Evolutionary conservation across 1,140 invertebrate genomes (phyloP).

Genomic region (Formica exsecta): DNA sequence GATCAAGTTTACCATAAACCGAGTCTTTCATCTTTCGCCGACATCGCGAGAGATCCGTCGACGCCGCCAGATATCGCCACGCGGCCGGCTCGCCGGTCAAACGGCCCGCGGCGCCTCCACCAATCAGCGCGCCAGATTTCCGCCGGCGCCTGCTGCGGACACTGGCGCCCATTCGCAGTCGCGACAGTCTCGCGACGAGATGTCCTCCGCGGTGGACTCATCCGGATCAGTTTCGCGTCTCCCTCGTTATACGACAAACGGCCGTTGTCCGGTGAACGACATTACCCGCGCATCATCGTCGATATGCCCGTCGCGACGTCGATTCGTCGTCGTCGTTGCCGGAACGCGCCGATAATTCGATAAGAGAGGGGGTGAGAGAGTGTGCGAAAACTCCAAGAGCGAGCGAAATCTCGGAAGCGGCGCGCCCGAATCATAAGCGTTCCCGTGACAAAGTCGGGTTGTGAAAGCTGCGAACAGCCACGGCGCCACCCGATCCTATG

Average conservation of each 20-base stretch:
- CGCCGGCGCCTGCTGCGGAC: conserved; percentile 11
- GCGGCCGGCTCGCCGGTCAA: background rate
- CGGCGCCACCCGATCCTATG: conserved; percentile 34
- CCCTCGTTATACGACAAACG: background rate
- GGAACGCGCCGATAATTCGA: background rate
- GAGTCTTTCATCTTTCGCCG: background rate
- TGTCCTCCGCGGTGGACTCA: conserved; percentile 38
- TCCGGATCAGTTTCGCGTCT: background rate
- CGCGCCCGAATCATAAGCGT: conserved; percentile 43
- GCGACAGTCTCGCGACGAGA: conserved; percentile 53
- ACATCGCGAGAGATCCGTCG: background rate
- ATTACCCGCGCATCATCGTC: background rate
- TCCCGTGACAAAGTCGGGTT: conserved; percentile 17
- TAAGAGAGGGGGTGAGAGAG: background rate
- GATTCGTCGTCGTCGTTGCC: background rate
- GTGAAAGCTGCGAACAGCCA: conserved; percentile 34
- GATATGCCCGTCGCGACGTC: conserved; percentile 7
- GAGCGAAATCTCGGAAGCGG: background rate
- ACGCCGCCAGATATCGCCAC: conserved; percentile 20
- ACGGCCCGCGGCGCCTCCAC: background rate
- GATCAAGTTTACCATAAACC: background rate
- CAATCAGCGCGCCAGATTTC: conserved; percentile 28
- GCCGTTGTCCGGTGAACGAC: conserved; percentile 9
- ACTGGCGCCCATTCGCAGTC: background rate
- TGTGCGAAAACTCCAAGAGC: too few relatives aligned